A percentile compares a stretch with the other conserved stretches of the same genome.
phyloP scores from a whole-genome alignment of 1,140 invertebrate genomes.

The Drosophila nannoptera region DNA sequence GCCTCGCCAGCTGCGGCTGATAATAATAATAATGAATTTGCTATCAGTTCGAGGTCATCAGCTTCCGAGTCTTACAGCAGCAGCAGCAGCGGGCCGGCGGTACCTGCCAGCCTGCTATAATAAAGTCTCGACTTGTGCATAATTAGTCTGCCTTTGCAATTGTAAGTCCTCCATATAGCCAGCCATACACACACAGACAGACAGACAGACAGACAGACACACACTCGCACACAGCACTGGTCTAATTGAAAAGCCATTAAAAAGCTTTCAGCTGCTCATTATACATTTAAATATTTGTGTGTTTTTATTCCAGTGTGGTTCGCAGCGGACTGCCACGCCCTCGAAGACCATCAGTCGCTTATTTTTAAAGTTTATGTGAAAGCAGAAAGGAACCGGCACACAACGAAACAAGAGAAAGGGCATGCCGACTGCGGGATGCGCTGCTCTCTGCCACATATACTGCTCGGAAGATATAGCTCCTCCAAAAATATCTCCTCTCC shows the following conservation, averaged over 20 bases:
- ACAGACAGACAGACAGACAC: slow-evolving; percentile 10
- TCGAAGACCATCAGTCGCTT: slow-evolving; percentile 1
- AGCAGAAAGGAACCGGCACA: slow-evolving; percentile 22
- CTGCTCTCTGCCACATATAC: too few species aligned
- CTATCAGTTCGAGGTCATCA: slow-evolving; percentile 1
- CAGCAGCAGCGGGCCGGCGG: too few species aligned
- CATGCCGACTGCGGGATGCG: not conserved
- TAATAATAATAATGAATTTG: not conserved
- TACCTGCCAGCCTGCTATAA: slow-evolving; percentile 23
- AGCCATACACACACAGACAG: not conserved
- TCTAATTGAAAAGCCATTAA: slow-evolving; percentile 78
- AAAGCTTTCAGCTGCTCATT: slow-evolving; percentile 77
- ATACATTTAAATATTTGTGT: slow-evolving; percentile 74
- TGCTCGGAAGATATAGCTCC: too few species aligned
- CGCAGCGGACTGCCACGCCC: slow-evolving; percentile 7
- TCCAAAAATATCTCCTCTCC: too few species aligned
- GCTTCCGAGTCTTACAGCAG: too few species aligned
- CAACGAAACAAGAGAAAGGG: slow-evolving; percentile 5
- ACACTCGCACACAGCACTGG: slow-evolving; percentile 42
- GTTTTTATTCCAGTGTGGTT: slow-evolving; percentile 55
- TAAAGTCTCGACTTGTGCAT: slow-evolving; percentile 42
- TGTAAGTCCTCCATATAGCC: slow-evolving; percentile 12
- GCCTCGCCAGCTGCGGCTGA: slow-evolving; percentile 7
- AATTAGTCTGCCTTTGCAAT: slow-evolving; percentile 38
- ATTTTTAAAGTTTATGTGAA: slow-evolving; percentile 51